Percentiles rank a stretch among this genome's conserved stretches.
Evolutionary conservation across 2,888 invertebrate species (phyloP).

Genomic region (Papilio gigon): DNA sequence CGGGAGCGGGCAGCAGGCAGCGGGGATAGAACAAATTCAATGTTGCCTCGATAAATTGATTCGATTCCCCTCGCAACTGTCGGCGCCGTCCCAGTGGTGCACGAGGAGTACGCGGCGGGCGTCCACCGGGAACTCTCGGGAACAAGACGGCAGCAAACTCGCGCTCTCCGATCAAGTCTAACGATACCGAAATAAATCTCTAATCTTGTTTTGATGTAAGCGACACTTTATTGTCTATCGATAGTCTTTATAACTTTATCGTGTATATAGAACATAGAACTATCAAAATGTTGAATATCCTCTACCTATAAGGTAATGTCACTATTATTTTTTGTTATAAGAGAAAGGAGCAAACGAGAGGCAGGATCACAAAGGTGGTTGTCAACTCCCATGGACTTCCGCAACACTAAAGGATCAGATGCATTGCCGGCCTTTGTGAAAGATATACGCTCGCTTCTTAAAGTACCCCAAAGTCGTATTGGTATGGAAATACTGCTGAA

Average conservation of each 20-base stretch:
- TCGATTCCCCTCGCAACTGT: conserved; percentile 67
- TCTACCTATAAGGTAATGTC: not conserved
- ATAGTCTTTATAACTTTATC: not conserved
- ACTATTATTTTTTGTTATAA: too few relatives aligned
- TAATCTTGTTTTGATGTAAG: conserved; percentile 3
- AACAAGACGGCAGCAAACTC: conserved; percentile 41
- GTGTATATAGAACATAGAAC: not conserved
- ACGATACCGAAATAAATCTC: conserved; percentile 30
- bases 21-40: conserved; percentile 61
- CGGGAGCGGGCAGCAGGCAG: conserved; percentile 52
- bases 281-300: not conserved
- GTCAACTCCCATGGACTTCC: too few relatives aligned
- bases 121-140: conserved; percentile 37
- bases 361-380: too few relatives aligned
- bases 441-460: too few relatives aligned
- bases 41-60: conserved; percentile 75
- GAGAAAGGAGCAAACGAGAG: too few relatives aligned
- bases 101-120: conserved; percentile 42
- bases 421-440: too few relatives aligned
- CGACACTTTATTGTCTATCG: not conserved
- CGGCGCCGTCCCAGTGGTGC: conserved; percentile 53
- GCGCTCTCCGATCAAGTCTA: conserved; percentile 42
- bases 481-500: too few relatives aligned
- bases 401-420: too few relatives aligned
- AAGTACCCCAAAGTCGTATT: too few relatives aligned